phyloP scores from a whole-genome alignment of 2,888 invertebrate species.

The Andrena trimmerana region DNA sequence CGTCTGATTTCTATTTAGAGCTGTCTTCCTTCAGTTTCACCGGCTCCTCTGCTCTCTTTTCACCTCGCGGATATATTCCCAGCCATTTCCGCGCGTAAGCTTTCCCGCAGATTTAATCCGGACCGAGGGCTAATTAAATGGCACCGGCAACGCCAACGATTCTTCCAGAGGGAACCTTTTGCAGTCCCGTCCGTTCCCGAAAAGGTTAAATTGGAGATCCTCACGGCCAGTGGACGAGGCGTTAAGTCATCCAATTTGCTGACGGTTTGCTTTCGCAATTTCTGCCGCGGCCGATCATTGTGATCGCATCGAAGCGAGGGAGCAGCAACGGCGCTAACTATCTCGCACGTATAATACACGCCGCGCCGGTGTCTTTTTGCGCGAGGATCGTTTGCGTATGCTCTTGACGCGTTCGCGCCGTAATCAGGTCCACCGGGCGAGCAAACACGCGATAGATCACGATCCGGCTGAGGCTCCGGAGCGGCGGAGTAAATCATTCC shows the following conservation, averaged over 20 bases:
- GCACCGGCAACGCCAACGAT: no score
- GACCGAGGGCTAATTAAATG: no score
- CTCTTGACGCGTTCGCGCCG: slow-evolving; percentile 10
- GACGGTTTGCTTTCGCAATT: background rate
- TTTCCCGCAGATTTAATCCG: no score
- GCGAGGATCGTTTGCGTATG: background rate
- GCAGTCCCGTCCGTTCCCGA: background rate
- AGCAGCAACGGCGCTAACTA: background rate
- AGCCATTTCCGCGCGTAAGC: no score
- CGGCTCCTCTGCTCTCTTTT: no score
- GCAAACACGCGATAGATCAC: no score
- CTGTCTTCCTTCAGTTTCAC: no score
- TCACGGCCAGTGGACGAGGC: background rate
- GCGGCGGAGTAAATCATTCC: no score
- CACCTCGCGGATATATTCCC: no score
- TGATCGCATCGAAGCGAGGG: background rate
- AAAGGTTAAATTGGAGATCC: background rate
- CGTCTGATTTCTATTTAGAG: no score
- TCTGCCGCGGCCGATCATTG: background rate
- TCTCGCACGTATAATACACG: background rate
- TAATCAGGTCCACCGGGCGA: background rate
- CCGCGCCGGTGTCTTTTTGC: background rate
- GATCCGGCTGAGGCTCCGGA: no score
- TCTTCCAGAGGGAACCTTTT: no score
- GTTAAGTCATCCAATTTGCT: slow-evolving; percentile 4